These are phyloP conservation scores for sheep (Ovis aries) DNA, from an alignment of 2,113 vertebrate genomes.

Conservation along the genomic window DNA sequence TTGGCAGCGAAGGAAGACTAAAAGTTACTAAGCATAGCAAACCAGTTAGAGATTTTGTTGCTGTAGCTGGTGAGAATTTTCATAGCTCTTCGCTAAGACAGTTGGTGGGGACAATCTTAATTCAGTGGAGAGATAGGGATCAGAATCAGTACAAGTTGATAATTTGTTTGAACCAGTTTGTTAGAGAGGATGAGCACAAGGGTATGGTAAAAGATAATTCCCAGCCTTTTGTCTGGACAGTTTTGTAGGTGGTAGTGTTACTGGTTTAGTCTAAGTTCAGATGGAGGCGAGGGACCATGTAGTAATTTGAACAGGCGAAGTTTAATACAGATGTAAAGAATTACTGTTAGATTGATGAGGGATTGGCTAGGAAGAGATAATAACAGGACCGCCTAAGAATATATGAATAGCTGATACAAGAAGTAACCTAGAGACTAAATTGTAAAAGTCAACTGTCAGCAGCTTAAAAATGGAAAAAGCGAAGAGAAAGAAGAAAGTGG, in stretches of 20 bases:
- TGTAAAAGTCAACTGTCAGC: not conserved
- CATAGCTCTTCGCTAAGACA: not conserved
- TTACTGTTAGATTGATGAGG: not conserved
- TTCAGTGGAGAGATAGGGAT: not conserved
- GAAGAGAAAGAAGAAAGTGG: not conserved
- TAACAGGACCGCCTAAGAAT: not conserved
- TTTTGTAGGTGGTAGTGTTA: not conserved
- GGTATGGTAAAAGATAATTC: not conserved
- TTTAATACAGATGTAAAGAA: not conserved
- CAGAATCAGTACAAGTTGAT: not conserved
- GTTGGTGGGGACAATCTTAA: not conserved
- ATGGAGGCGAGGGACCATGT: not conserved
- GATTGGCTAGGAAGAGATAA: not conserved
- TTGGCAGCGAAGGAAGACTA: not conserved
- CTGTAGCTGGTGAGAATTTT: not conserved
- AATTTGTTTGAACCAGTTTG: not conserved
- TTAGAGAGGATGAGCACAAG: not conserved
- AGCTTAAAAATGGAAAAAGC: not conserved
- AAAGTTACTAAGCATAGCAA: not conserved
- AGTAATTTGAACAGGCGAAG: not conserved
- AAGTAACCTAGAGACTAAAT: not conserved
- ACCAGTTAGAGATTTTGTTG: not conserved
- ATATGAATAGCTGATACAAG: not conserved
- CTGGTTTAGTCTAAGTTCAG: not conserved
- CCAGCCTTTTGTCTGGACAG: not conserved